Base-by-base conservation (phyloP, 2,888 invertebrate genomes). In the Pristionchus mayeri region DNA sequence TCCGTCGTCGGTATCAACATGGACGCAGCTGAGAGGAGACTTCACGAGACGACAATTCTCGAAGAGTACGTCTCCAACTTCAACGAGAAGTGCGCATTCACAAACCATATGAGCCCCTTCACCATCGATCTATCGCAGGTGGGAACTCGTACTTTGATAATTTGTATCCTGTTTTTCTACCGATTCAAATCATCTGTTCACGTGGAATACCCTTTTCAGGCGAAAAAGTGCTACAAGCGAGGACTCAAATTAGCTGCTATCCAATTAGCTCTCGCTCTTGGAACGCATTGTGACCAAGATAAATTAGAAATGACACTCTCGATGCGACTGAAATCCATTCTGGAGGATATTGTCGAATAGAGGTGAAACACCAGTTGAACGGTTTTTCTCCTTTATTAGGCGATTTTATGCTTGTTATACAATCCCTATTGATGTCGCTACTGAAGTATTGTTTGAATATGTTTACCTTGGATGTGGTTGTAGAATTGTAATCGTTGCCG, bases 1-100 rank as follows among this genome's bases (percentile, higher is more conserved):
- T 71, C 71, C 0, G 44, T 71, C 0, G 40, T 71, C 40, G 71
- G 71, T n/a, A 71, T 71, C 71, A 71, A 71, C 24, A 71, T 71
- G 71, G 24, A 71, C 13, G 44, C 40, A 21, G 40, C n/a, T 0
- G 71, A 71, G 13, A 71, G 71, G 13, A 71, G 71, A 30, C 21
- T 40, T 40, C 40, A 71, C 13, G 71, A 71, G 40, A 3, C 4
- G 6, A 1, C 11, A 24, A 71, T 71, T n/a, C 7, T 71, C 40
- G 1, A 11, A 18, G n/a, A 71, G 11, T 71, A 71, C 44, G 24
- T 71, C 40, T n/a, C 40, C n/a, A 7, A 1, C 7, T 40, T 71
- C n/a, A 40, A 21, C 3, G 40, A 71, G 71, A 71, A 63, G 4
- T 63, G 63, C 63, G n/a, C 2, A 4, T 34, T 3, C 21, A 63